Base-by-base conservation (phyloP, 1,140 invertebrate genomes). In the Polypedilum pembai region DNA sequence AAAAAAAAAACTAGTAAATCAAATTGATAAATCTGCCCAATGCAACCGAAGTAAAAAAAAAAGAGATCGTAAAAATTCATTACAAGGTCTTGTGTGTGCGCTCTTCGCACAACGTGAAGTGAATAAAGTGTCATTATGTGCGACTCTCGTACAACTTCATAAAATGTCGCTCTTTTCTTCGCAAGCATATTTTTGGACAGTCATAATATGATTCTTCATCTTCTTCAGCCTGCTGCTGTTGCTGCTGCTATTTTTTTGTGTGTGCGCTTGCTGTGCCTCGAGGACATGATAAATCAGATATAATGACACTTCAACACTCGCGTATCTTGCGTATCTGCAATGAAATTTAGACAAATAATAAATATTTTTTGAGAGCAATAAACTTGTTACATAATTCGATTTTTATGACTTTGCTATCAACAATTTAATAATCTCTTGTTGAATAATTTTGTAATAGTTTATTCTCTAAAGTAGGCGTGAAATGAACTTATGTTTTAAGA, bases 11-110 rank as follows among this genome's bases (percentile, higher is more conserved):
- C 24, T 33, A 33, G 24, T 33, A 33, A 33, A 33, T 33, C 24
- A 33, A 33, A 33, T 33, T 33, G 24, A 33, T 33, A 33, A 33
- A 33, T 33, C 24, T 33, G 1, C 5, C 24, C 1, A 5, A 3
- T 33, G 24, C 24, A 33, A 33, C 24, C n/a, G n/a, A n/a, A n/a
- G n/a, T n/a, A 33, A 33, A 33, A 33, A 33, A 33, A 33, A 45
- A 56, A 56, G 45, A 56, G 45, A 56, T 56, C 45, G 45, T 56
- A 56, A 56, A 56, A n/a, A n/a, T 56, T 56, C n/a, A n/a, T 56
- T 56, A n/a, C 45, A 56, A 56, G 45, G 45, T 33, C 24, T 33
- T 33, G 24, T 33, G 24, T 33, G 24, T 33, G 24, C n/a, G n/a
- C 24, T 33, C 24, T 33, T 33, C 45, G 12, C 45, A 56, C 45